Evolutionary conservation across 2,888 invertebrate genomes (phyloP).

Genomic region (Agonopterix alstromeriana): DNA sequence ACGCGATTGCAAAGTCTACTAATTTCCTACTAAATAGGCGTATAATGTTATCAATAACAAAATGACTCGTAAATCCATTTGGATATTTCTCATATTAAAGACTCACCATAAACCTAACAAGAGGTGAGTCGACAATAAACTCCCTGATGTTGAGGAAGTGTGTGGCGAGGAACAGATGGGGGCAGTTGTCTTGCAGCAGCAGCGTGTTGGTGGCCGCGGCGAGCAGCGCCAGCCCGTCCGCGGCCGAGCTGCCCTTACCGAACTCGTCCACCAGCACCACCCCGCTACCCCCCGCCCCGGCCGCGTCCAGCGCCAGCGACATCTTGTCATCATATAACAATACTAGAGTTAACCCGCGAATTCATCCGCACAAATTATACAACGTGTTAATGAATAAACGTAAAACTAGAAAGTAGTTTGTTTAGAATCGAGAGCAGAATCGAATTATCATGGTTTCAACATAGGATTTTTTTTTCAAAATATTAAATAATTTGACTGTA

Average conservation of each 20-base stretch:
- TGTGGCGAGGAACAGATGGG: conserved; percentile 86
- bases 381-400: no score
- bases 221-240: conserved; percentile 86
- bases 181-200: conserved; percentile 77
- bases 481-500: no score
- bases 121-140: conserved; percentile 71
- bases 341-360: no score
- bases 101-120: conserved; percentile 74
- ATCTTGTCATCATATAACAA: conserved; percentile 72
- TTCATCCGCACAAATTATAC: no score
- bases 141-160: conserved; percentile 83
- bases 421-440: no score
- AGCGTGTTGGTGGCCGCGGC: conserved; percentile 81
- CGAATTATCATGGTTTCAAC: no score
- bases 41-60: no score
- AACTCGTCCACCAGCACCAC: conserved; percentile 93
- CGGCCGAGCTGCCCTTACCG: conserved; percentile 87
- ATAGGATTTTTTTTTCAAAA: no score
- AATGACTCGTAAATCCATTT: background rate
- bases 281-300: conserved; percentile 20
- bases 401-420: no score
- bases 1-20: no score
- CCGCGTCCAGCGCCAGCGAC: conserved; percentile 81
- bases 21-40: no score
- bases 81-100: background rate